Conservation (phyloP, 2,888 invertebrate species). For the Selenia dentaria region DNA sequence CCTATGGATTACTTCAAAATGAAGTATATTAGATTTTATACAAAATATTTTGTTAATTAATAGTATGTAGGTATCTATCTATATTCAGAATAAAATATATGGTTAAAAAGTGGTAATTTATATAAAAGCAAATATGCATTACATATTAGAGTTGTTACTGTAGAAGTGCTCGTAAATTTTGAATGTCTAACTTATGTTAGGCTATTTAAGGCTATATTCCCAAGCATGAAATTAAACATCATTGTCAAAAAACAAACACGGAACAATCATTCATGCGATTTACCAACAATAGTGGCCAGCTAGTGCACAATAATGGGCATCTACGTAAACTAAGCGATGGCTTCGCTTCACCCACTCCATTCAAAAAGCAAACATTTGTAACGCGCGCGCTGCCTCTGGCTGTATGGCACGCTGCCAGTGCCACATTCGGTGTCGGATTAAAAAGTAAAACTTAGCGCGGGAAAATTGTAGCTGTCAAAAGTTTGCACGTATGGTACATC, state of each 20-base stretch:
- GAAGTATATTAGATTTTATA: too few relatives aligned
- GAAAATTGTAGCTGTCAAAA: conserved; percentile 39
- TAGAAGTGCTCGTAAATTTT: too few relatives aligned
- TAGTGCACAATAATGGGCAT: conserved; percentile 29
- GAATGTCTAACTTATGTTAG: too few relatives aligned
- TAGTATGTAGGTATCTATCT: too few relatives aligned
- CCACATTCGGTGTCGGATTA: conserved; percentile 26
- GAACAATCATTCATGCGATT: conserved; percentile 18
- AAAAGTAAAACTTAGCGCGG: conserved; percentile 49
- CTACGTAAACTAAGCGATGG: conserved; percentile 27
- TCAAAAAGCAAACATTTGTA: conserved; percentile 48
- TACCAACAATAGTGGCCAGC: conserved; percentile 31
- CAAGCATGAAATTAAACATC: conserved; percentile 5
- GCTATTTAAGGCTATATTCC: too few relatives aligned
- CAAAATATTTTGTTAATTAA: too few relatives aligned
- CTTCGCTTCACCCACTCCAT: conserved; percentile 21
- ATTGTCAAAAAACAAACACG: conserved; percentile 28
- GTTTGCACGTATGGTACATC: conserved; percentile 27
- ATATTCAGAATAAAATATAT: too few relatives aligned
- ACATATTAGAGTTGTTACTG: too few relatives aligned
- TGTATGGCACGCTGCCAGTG: conserved; percentile 49
- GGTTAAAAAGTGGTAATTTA: too few relatives aligned
- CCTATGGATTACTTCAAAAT: too few relatives aligned
- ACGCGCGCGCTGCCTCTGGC: conserved; percentile 45
- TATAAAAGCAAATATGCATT: too few relatives aligned